A percentile compares a stretch with the other conserved stretches of the same genome.
Evolutionary conservation across 1,140 invertebrate species (phyloP).

Genomic region (Aphis gossypii): DNA sequence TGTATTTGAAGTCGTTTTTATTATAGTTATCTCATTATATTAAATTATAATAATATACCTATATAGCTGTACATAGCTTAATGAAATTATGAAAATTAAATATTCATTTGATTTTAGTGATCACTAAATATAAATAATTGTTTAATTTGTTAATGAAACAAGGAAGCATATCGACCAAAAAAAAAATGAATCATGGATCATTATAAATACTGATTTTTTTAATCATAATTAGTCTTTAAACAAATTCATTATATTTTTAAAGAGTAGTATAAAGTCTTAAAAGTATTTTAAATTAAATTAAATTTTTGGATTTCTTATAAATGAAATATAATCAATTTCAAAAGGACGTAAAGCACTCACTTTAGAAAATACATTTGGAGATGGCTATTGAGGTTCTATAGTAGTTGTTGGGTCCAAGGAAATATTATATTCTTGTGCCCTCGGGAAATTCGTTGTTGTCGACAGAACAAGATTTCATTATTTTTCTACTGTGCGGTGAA

Average conservation of each 20-base stretch:
- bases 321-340: constrained; percentile 12
- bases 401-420: background rate
- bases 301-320: background rate
- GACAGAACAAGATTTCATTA: constrained; percentile 24
- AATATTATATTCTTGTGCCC: constrained; percentile 22
- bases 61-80: background rate
- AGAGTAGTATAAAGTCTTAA: background rate
- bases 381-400: background rate
- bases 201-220: constrained; percentile 6
- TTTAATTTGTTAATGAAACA: background rate
- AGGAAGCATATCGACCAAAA: background rate
- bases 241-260: background rate
- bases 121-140: background rate
- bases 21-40: background rate
- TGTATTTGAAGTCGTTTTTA: background rate
- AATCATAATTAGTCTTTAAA: background rate
- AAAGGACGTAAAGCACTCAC: background rate
- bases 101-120: background rate
- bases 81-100: background rate
- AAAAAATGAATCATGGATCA: background rate
- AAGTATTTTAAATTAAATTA: background rate
- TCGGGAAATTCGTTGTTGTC: constrained; percentile 30
- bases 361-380: background rate
- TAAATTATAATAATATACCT: background rate
- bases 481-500: background rate